A percentile compares a stretch with the other conserved stretches of the same genome.
These are phyloP conservation scores for Cantharis rufa DNA, from an alignment of 2,888 invertebrate genomes.

Conservation along the genomic window DNA sequence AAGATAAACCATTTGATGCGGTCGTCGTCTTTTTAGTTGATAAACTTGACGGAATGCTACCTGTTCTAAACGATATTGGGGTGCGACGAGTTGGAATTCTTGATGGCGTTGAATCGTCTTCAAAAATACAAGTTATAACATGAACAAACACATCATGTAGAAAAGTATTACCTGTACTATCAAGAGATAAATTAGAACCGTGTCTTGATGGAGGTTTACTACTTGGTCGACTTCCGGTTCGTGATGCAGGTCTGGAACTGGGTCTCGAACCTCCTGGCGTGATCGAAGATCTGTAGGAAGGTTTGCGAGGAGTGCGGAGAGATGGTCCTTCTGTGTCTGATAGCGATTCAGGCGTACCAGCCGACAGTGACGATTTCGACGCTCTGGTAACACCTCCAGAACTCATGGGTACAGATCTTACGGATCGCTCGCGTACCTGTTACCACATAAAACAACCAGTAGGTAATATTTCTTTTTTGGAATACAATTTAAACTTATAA, in stretches of 20 bases:
- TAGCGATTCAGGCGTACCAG: conserved; percentile 86
- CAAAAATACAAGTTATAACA: conserved; percentile 2
- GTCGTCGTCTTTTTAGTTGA: conserved; percentile 65
- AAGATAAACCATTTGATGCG: conserved; percentile 56
- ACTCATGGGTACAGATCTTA: conserved; percentile 84
- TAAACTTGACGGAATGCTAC: conserved; percentile 55
- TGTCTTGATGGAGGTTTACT: conserved; percentile 93
- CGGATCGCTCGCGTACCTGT: conserved; percentile 91
- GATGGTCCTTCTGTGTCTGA: conserved; percentile 84
- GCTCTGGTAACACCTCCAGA: conserved; percentile 78
- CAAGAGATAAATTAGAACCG: conserved; percentile 88
- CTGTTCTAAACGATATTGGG: conserved; percentile 58
- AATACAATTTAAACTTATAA: neutral
- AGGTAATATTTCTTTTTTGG: neutral
- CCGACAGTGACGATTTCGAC: conserved; percentile 78
- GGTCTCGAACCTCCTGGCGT: conserved; percentile 77
- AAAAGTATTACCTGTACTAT: conserved; percentile 73
- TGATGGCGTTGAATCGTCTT: conserved; percentile 79
- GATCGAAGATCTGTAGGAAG: conserved; percentile 69
- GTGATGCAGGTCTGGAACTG: conserved; percentile 79
- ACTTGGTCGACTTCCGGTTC: conserved; percentile 83
- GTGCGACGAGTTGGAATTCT: conserved; percentile 79
- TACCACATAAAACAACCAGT: conserved; percentile 9
- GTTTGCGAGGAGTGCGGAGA: conserved; percentile 68
- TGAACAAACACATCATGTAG: neutral